Base-by-base conservation (phyloP, 1,140 invertebrate genomes). In the Drosophila bipectinata region DNA sequence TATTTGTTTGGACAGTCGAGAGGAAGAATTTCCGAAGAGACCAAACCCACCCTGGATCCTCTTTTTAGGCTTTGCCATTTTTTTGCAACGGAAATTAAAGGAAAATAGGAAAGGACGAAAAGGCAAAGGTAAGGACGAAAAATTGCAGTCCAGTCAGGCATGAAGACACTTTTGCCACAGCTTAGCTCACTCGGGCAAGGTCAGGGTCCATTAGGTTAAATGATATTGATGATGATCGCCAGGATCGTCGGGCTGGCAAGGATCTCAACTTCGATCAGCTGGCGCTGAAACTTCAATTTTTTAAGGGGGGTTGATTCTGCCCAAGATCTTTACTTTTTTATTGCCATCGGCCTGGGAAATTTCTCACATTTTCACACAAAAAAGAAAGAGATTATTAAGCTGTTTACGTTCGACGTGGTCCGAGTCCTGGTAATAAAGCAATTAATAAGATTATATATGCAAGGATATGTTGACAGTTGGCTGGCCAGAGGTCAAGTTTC, bases 131-230 rank as follows among this genome's bases (percentile, higher is more conserved):
- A 28, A 30, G 26, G 26, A 28, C 5, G 26, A 28, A 28, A 28
- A 45, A 44, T 77, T 15, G 59, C 51, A 51, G 47, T 54, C 55
- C 66, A 85, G 72, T 89, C 75, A 78, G 68, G 81, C 85, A 67
- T 67, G 68, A 90, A 74, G 78, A 82, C 72, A 90, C 75, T 90
- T 82, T 90, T 85, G 85, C 85, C 81, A 82, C 81, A 90, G 81
- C 78, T 90, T 82, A 90, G 75, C 73, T 79, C 78, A 67, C 72
- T 71, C 67, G 79, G 75, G 49, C 83, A 72, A 67, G 83, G 83
- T 87, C 83, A 87, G 83, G 81, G 85, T 72, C 85, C 72, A 90
- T 90, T 90, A 90, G 85, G 85, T 90, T 90, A 90, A 90, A 90
- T 82, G 78, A 90, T 90, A 88, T 88, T 88, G 83, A 88, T 88